Conservation (phyloP, 64 coral and sea anemone genomes). For the Porites lutea region DNA sequence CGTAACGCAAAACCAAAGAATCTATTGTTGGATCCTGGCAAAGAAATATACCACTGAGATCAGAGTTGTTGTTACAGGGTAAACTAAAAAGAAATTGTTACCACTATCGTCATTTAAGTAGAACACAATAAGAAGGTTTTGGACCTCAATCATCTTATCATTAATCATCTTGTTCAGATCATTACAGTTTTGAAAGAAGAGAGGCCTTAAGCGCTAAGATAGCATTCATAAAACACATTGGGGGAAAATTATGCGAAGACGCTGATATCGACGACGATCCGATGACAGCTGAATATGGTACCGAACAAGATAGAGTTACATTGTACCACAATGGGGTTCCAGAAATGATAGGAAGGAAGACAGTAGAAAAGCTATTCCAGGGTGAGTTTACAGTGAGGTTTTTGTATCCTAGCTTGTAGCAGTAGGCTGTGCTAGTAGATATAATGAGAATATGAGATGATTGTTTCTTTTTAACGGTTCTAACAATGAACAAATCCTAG, state of each 20-base stretch:
- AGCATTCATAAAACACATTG: slow-evolving; percentile 8
- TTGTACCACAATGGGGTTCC: slow-evolving; percentile 13
- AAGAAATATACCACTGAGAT: too few species aligned
- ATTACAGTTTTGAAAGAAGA: slow-evolving; percentile 27
- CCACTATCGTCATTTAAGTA: too few species aligned
- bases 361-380: slow-evolving; percentile 31
- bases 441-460: too few species aligned
- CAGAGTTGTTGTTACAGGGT: too few species aligned
- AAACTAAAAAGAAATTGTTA: too few species aligned
- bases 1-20: too few species aligned
- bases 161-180: background rate
- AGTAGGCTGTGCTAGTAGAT: too few species aligned
- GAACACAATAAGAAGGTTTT: too few species aligned
- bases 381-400: background rate
- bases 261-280: slow-evolving; percentile 23
- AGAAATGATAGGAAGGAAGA: slow-evolving; percentile 42
- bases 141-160: background rate
- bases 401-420: too few species aligned
- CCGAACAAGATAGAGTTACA: background rate
- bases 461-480: too few species aligned
- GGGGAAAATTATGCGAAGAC: background rate
- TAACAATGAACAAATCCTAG: too few species aligned
- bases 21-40: too few species aligned
- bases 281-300: background rate
- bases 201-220: slow-evolving; percentile 23